phyloP scores from a whole-genome alignment of 64 coral and sea anemone species.

The Platygyra sinensis region DNA sequence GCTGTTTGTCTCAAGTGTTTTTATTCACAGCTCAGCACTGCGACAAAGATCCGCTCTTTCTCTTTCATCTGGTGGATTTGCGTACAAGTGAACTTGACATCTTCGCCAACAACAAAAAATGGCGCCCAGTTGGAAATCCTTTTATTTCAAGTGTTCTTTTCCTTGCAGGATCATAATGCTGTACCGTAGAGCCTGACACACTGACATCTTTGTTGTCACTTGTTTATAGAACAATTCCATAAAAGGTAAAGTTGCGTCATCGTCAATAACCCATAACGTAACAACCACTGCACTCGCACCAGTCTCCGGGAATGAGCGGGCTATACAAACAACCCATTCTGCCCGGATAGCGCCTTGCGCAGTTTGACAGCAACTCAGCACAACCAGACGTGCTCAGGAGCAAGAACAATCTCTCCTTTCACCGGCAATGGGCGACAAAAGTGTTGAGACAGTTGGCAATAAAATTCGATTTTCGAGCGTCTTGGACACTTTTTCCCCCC shows the following conservation, averaged over 20 bases:
- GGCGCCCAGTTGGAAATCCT: conserved; percentile 27
- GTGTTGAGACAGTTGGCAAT: too few species aligned
- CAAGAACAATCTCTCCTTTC: conserved; percentile 28
- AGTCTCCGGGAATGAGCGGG: conserved; percentile 10
- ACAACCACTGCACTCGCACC: conserved; percentile 43
- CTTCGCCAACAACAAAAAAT: conserved; percentile 21
- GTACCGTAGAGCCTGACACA: conserved; percentile 7
- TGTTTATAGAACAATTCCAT: conserved; percentile 33
- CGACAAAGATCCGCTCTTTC: neutral
- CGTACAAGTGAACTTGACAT: neutral
- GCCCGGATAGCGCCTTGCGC: conserved; percentile 10
- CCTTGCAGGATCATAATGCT: neutral
- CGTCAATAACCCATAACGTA: conserved; percentile 15
- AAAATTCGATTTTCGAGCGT: too few species aligned
- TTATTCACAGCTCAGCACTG: neutral
- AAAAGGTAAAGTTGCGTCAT: conserved; percentile 16
- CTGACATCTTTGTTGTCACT: neutral
- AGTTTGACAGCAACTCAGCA: conserved; percentile 30
- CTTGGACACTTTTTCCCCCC: too few species aligned
- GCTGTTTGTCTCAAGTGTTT: neutral
- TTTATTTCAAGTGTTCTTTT: conserved; percentile 22
- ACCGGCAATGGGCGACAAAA: conserved; percentile 26
- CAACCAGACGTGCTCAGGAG: conserved; percentile 26
- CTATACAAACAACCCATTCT: conserved; percentile 24
- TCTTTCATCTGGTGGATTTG: conserved; percentile 1